These are phyloP conservation scores for honey bee (Apis mellifera) DNA, from an alignment of 1,140 invertebrate species.

Conservation along the genomic window DNA sequence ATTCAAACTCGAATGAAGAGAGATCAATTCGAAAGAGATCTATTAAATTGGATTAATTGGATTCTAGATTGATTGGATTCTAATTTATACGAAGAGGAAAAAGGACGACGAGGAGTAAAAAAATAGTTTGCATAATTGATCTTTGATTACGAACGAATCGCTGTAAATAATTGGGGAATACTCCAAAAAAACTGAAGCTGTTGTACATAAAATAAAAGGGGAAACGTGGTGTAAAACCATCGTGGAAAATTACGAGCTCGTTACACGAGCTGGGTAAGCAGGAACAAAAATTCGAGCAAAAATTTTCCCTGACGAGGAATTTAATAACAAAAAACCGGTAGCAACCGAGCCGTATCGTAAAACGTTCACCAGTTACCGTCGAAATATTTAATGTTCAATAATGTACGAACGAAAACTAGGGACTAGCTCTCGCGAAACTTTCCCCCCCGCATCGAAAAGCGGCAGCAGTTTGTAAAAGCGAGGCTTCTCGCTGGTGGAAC, in stretches of 20 bases:
- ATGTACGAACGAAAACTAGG: constrained; percentile 8
- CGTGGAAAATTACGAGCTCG: not conserved
- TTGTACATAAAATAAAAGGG: too few relatives aligned
- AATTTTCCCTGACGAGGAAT: not conserved
- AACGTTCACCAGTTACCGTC: not conserved
- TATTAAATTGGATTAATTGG: too few relatives aligned
- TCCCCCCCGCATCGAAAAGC: not conserved
- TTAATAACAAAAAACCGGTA: constrained; percentile 4
- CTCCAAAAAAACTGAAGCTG: too few relatives aligned
- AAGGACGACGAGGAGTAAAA: too few relatives aligned
- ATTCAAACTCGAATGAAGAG: too few relatives aligned
- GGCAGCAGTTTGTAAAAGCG: constrained; percentile 12
- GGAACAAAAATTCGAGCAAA: too few relatives aligned
- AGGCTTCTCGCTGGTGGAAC: not conserved
- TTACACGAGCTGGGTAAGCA: not conserved
- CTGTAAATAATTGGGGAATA: not conserved
- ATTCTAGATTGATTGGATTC: too few relatives aligned
- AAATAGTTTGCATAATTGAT: too few relatives aligned
- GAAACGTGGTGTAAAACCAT: too few relatives aligned
- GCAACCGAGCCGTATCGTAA: not conserved
- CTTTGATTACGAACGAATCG: too few relatives aligned
- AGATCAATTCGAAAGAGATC: too few relatives aligned
- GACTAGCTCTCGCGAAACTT: constrained; percentile 13
- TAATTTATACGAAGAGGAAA: too few relatives aligned
- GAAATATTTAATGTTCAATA: constrained; percentile 37